phyloP scores from a whole-genome alignment of 2,113 vertebrate species.

The Xyrauchen texanus region DNA sequence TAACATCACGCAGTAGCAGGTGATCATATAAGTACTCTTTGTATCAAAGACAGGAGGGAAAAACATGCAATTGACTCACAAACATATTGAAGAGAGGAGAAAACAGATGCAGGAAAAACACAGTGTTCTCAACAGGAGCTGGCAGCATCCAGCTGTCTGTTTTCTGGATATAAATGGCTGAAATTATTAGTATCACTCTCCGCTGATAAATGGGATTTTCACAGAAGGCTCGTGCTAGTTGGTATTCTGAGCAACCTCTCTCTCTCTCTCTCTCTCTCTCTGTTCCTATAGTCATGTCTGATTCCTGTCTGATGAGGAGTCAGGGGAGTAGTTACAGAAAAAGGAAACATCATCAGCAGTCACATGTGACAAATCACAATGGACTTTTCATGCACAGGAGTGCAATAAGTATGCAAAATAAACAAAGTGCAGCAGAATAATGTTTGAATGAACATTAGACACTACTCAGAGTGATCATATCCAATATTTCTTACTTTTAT shows the following conservation, averaged over 20 bases:
- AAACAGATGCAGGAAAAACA: conserved; percentile 19
- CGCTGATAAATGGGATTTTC: conserved; percentile 50
- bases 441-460: background rate
- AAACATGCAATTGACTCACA: conserved; percentile 15
- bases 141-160: conserved; percentile 28
- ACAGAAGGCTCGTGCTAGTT: conserved; percentile 14
- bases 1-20: background rate
- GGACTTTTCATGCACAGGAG: background rate
- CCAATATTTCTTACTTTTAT: no score
- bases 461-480: background rate
- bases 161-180: conserved; percentile 31
- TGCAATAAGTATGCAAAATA: background rate
- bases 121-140: conserved; percentile 9
- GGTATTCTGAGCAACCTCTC: background rate
- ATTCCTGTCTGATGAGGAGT: background rate
- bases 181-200: conserved; percentile 51
- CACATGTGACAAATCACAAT: conserved; percentile 3
- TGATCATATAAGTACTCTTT: conserved; percentile 13
- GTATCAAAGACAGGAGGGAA: background rate
- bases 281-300: background rate
- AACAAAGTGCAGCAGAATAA: background rate
- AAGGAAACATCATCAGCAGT: background rate
- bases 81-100: background rate
- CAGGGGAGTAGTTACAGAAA: conserved; percentile 2
- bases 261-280: background rate